These are phyloP conservation scores for Columbina picui DNA, from an alignment of 2,113 vertebrate genomes.

Conservation along the genomic window DNA sequence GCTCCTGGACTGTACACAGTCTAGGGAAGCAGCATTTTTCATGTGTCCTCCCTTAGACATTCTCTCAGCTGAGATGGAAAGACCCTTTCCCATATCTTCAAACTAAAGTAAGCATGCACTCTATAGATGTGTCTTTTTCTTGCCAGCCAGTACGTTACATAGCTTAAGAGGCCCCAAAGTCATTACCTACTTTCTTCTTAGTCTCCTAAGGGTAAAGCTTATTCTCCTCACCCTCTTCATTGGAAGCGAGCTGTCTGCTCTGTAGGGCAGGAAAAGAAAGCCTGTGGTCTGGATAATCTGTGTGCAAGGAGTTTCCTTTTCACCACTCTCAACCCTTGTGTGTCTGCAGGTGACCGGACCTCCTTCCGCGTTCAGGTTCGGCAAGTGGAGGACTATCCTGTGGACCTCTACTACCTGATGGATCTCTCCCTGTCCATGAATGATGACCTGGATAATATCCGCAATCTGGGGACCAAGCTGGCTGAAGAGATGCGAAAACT, in stretches of 20 bases:
- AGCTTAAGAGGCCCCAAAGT: background rate
- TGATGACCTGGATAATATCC: slow-evolving; percentile 93
- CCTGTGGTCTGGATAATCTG: background rate
- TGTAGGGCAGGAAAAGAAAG: background rate
- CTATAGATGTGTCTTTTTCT: background rate
- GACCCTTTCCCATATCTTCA: background rate
- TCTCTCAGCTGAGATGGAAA: background rate
- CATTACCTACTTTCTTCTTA: background rate
- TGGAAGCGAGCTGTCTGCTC: background rate
- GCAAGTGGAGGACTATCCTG: slow-evolving; percentile 96
- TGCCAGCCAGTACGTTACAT: background rate
- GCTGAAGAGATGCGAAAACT: slow-evolving; percentile 95
- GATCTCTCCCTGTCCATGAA: slow-evolving; percentile 99
- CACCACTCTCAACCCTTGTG: background rate
- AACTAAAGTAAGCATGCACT: background rate
- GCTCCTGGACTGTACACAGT: background rate
- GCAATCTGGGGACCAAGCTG: slow-evolving; percentile 91
- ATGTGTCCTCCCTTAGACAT: fast-evolving
- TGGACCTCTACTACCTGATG: slow-evolving; percentile 99
- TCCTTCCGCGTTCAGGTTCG: slow-evolving; percentile 92
- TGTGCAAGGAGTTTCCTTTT: background rate
- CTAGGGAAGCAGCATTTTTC: background rate
- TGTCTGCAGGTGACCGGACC: slow-evolving; percentile 83
- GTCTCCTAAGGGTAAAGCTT: background rate
- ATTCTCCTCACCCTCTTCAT: background rate